Evolutionary conservation across 2,113 vertebrate species (phyloP).

Genomic region (Triplophysa rosa): DNA sequence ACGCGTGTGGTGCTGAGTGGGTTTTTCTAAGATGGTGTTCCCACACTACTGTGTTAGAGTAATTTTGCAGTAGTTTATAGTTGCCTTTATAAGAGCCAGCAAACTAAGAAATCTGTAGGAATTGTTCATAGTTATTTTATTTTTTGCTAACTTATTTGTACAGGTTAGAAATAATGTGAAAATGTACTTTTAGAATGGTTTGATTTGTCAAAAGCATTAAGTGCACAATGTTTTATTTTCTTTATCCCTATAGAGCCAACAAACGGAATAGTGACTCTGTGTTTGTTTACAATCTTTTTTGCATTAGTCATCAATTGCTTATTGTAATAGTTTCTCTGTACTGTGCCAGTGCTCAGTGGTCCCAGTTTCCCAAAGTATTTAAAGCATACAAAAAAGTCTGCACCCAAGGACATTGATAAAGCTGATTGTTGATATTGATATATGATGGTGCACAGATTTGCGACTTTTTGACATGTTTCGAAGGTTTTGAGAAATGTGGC

Average conservation of each 20-base stretch:
- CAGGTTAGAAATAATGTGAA: constrained; percentile 2
- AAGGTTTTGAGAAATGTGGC: not conserved
- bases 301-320: constrained; percentile 19
- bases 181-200: constrained; percentile 29
- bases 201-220: not conserved
- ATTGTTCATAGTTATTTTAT: constrained; percentile 1
- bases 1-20: constrained; percentile 14
- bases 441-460: not conserved
- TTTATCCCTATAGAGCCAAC: constrained; percentile 17
- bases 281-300: constrained; percentile 14
- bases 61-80: constrained; percentile 41
- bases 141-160: constrained; percentile 23
- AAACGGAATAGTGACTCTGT: constrained; percentile 17
- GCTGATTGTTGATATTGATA: not conserved
- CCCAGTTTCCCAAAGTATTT: not conserved
- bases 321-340: constrained; percentile 27
- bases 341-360: not conserved
- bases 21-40: constrained; percentile 23
- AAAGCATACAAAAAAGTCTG: not conserved
- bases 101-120: constrained; percentile 6
- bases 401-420: not conserved
- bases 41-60: constrained; percentile 27
- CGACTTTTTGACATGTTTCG: constrained; percentile 15
- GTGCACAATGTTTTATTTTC: constrained; percentile 32
- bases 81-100: constrained; percentile 32